Evolutionary conservation across 2,888 invertebrate genomes (phyloP).

Genomic region (Thysanoteuthis rhombus): DNA sequence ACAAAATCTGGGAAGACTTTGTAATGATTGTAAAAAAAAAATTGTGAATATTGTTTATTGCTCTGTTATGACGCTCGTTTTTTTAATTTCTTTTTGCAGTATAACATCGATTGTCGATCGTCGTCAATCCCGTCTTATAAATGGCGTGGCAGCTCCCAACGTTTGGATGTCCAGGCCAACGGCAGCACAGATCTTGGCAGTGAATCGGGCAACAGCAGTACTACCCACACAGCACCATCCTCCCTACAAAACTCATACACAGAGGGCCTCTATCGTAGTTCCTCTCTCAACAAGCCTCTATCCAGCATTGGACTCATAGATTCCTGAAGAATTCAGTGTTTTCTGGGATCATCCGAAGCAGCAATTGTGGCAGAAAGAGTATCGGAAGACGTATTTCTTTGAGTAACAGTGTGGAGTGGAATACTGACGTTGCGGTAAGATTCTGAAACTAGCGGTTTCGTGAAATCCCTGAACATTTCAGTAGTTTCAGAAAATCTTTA

Average conservation of each 20-base stretch:
- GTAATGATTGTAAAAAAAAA: too few relatives aligned
- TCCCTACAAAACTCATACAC: constrained; percentile 50
- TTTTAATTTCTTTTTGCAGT: constrained; percentile 55
- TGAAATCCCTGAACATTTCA: too few relatives aligned
- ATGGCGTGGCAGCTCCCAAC: constrained; percentile 60
- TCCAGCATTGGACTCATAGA: constrained; percentile 24
- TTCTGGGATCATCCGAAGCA: neutral
- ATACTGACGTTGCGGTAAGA: too few relatives aligned
- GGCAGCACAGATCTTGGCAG: constrained; percentile 57
- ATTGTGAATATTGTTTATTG: neutral
- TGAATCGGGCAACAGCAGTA: constrained; percentile 42
- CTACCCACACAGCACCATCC: constrained; percentile 23
- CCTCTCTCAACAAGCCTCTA: constrained; percentile 47
- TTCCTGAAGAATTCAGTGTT: neutral
- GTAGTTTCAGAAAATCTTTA: too few relatives aligned
- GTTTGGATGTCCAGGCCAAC: constrained; percentile 39
- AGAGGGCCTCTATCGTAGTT: constrained; percentile 55
- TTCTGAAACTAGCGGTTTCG: too few relatives aligned
- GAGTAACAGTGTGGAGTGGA: neutral
- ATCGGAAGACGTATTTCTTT: neutral
- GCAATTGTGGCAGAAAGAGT: neutral
- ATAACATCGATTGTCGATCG: constrained; percentile 69
- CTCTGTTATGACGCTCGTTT: neutral
- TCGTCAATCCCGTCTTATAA: constrained; percentile 51
- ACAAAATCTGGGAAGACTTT: too few relatives aligned